Percentiles rank a stretch among this genome's conserved stretches.
phyloP scores from a whole-genome alignment of 2,113 vertebrate species.

The Pluvialis apricaria region DNA sequence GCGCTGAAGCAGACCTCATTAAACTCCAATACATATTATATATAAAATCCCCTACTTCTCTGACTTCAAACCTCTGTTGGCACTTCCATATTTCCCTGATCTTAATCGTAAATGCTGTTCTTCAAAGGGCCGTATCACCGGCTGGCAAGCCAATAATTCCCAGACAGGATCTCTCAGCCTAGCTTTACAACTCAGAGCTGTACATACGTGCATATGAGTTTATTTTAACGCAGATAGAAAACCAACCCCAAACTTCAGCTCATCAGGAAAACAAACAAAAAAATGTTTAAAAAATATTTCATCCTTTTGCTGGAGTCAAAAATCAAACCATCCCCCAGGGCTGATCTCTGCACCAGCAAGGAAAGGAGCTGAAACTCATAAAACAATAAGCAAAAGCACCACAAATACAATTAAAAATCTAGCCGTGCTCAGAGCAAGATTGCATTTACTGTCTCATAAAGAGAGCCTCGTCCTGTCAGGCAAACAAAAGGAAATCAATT shows the following conservation, averaged over 20 bases:
- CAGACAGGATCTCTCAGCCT: background rate
- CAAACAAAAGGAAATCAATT: conserved; percentile 79
- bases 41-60: background rate
- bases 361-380: conserved; percentile 68
- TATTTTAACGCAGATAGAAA: background rate
- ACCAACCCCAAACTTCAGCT: conserved; percentile 17
- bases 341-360: conserved; percentile 51
- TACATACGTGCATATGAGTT: fast-evolving
- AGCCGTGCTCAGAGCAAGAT: conserved; percentile 66
- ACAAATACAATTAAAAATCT: conserved; percentile 77
- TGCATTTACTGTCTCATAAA: conserved; percentile 75
- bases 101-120: background rate
- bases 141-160: background rate
- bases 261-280: background rate
- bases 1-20: conserved; percentile 5
- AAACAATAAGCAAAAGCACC: conserved; percentile 65
- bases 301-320: conserved; percentile 54
- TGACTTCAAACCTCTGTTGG: background rate
- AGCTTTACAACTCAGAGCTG: background rate
- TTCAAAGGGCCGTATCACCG: background rate
- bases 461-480: conserved; percentile 65
- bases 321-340: conserved; percentile 60
- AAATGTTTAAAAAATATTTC: background rate
- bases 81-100: background rate
- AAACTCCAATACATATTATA: background rate